These are phyloP conservation scores for Volucella bombylans DNA, from an alignment of 2,888 invertebrate species.

Conservation along the genomic window DNA sequence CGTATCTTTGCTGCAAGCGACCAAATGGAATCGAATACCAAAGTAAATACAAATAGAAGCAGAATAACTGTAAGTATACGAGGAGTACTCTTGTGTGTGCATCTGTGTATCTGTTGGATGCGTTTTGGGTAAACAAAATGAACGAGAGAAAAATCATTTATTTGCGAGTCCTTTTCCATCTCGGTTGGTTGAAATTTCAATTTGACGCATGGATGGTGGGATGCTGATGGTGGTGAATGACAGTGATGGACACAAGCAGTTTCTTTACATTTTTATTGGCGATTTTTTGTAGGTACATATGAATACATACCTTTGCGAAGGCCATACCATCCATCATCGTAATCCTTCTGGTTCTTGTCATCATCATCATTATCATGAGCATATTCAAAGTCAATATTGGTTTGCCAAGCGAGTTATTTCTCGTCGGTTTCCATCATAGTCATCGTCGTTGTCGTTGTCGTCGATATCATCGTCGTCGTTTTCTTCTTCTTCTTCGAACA, in stretches of 20 bases:
- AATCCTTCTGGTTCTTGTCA: conserved; percentile 66
- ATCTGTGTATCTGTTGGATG: conserved; percentile 50
- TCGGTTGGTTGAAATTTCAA: conserved; percentile 59
- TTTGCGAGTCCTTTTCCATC: conserved; percentile 48
- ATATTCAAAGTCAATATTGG: conserved; percentile 73
- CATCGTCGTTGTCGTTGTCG: neutral
- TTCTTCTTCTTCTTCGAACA: conserved; percentile 24
- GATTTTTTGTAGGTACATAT: neutral
- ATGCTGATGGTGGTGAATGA: neutral
- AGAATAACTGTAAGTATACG: conserved; percentile 14
- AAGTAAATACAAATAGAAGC: conserved; percentile 56
- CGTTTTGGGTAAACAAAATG: conserved; percentile 57
- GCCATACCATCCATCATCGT: conserved; percentile 62
- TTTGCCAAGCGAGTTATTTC: conserved; percentile 41
- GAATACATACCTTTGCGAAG: conserved; percentile 39
- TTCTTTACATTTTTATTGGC: conserved; percentile 46
- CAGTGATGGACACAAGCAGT: conserved; percentile 24
- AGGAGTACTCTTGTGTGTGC: conserved; percentile 7
- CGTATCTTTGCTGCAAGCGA: conserved; percentile 52
- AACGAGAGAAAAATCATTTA: conserved; percentile 43
- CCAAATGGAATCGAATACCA: conserved; percentile 61
- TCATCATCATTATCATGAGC: conserved; percentile 65
- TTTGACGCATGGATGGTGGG: conserved; percentile 51
- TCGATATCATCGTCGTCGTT: conserved; percentile 16
- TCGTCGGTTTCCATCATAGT: neutral